Base-by-base conservation (phyloP, 53 echinoderm and acorn worm genomes). In the Paracentrotus lividus region DNA sequence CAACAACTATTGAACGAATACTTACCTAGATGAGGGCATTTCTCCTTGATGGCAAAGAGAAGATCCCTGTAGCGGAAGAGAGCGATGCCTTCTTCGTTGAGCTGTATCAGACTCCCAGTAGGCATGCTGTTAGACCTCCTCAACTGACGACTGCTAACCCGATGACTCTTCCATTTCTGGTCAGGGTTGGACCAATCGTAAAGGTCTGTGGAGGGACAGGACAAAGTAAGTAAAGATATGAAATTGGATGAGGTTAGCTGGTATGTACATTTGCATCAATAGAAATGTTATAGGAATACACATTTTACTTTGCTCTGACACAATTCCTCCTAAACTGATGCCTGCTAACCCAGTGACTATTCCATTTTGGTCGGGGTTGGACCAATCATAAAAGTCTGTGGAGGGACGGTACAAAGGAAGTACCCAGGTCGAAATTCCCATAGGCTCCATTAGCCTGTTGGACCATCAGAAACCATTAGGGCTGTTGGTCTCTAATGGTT, bases 341-440 rank as follows among this genome's bases (percentile, higher is more conserved):
- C n/a, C 93, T 88, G 38, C 91, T 91, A 32, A 91, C 91, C 54
- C 18, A 33, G 53, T 91, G 91, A 76, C 75, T 91, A 34, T 53
- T 76, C 91, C 91, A 91, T 91, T 90, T 94, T 91, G 91, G 20
- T 91, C 86, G 14, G 86, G 85, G 40, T 95, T 86, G 8, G 95
- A 90, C 95, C 95, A 95, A 59, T 95, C 95, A 85, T 90, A 95
- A 36, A 95, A 92, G 53, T 94, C 95, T 95, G 51, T n/a, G 20
- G 47, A n/a, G 31, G n/a, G 49, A 51, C 31, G 14, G 8, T 15
- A n/a, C n/a, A n/a, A n/a, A n/a, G n/a, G n/a, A n/a, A n/a, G n/a
- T n/a, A n/a, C n/a, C n/a, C n/a, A n/a, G n/a, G n/a, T n/a, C n/a
- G n/a, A n/a, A n/a, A n/a, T n/a, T n/a, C n/a, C n/a, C n/a, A n/a